Evolutionary conservation across 2,113 vertebrate species (phyloP).

Genomic region (Colius striatus): DNA sequence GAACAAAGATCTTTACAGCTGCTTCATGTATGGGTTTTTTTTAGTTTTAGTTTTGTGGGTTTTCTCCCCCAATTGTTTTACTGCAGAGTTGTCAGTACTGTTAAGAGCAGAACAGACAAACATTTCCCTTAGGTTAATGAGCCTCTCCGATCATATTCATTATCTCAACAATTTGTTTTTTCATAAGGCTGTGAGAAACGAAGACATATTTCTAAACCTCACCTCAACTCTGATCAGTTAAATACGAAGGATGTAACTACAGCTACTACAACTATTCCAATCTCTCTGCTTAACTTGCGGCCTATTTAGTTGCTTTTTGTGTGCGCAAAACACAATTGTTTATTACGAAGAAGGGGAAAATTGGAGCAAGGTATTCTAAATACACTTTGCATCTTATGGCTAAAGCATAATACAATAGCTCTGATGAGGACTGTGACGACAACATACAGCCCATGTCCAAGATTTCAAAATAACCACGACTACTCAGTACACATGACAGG

Average conservation of each 20-base stretch:
- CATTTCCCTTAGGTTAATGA: conserved; percentile 84
- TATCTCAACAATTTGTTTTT: conserved; percentile 76
- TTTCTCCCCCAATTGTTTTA: conserved; percentile 37
- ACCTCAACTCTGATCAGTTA: background rate
- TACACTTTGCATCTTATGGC: background rate
- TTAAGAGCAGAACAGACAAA: conserved; percentile 72
- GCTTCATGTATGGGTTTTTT: background rate
- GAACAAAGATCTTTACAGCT: conserved; percentile 70
- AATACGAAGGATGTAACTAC: background rate
- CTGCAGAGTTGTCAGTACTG: conserved; percentile 72
- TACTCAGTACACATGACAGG: background rate
- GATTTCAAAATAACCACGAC: background rate
- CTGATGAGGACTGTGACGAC: background rate
- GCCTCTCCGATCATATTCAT: conserved; percentile 80
- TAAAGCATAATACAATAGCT: background rate
- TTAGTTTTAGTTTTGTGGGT: background rate
- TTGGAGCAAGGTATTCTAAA: background rate
- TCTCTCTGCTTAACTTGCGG: background rate
- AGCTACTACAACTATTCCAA: background rate
- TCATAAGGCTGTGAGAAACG: conserved; percentile 16
- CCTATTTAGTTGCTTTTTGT: background rate
- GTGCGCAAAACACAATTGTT: background rate
- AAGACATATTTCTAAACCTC: background rate
- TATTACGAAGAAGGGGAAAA: background rate
- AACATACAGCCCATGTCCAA: background rate